Percentiles rank a stretch among this genome's conserved stretches.
Conservation (phyloP, 2,113 vertebrate species). For the Lasiurus borealis region DNA sequence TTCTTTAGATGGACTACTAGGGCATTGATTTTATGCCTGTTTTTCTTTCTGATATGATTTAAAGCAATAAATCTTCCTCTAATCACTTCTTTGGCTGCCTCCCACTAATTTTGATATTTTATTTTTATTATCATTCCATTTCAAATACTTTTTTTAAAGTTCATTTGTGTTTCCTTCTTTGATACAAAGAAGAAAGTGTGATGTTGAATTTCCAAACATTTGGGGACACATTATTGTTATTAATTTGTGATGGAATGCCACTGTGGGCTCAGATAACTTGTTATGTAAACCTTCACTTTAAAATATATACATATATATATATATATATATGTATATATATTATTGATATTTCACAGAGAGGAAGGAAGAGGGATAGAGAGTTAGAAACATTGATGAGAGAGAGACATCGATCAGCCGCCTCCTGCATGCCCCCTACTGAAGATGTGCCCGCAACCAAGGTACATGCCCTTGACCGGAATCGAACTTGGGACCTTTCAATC, state of each 20-base stretch:
- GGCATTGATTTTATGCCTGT: neutral
- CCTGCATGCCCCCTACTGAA: too few species aligned
- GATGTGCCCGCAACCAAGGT: too few species aligned
- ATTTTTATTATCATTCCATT: neutral
- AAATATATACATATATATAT: too few species aligned
- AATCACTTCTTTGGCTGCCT: neutral
- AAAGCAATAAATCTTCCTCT: neutral
- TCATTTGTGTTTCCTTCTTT: slow-evolving; percentile 15
- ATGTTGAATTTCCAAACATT: slow-evolving; percentile 27
- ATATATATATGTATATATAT: too few species aligned
- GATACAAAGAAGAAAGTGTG: neutral
- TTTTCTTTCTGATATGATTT: neutral
- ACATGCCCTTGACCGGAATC: too few species aligned
- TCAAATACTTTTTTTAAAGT: neutral
- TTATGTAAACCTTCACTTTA: neutral
- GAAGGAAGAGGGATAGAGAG: too few species aligned
- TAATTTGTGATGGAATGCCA: neutral
- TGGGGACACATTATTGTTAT: neutral
- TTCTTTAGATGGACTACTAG: neutral
- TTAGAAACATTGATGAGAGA: too few species aligned
- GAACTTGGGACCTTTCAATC: too few species aligned
- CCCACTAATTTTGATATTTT: slow-evolving; percentile 10
- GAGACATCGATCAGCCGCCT: too few species aligned
- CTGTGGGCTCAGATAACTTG: neutral
- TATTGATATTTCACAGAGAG: too few species aligned